Conservation (phyloP, 2,113 vertebrate genomes). For the Tupaia tana region DNA sequence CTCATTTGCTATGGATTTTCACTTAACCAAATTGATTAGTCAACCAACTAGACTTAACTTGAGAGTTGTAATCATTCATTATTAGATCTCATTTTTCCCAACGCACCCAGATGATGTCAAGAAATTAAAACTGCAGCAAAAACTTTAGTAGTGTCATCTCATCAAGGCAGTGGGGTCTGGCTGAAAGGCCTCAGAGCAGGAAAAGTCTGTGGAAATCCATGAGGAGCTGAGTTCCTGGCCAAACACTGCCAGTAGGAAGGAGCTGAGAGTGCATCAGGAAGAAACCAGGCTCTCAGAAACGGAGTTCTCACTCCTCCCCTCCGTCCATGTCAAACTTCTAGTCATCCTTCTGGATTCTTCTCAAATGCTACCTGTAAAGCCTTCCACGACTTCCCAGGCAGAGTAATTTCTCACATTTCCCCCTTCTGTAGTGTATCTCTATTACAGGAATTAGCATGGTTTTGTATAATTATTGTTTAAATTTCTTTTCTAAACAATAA, state of each 20-base stretch:
- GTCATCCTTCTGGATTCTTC: not conserved
- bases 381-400: not conserved
- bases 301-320: not conserved
- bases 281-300: not conserved
- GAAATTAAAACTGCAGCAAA: conserved; percentile 83
- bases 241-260: not conserved
- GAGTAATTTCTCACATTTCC: not conserved
- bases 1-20: conserved; percentile 93
- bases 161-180: not conserved
- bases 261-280: not conserved
- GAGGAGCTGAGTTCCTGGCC: not conserved
- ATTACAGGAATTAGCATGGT: not conserved
- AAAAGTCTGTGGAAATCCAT: not conserved
- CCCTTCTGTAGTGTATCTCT: not conserved
- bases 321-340: not conserved
- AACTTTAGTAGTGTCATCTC: not conserved
- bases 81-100: conserved; percentile 89
- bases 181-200: not conserved
- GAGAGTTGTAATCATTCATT: conserved; percentile 91
- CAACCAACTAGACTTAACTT: conserved; percentile 91
- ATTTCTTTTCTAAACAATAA: not conserved
- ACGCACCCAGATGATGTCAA: conserved; percentile 77
- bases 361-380: not conserved
- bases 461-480: not conserved
- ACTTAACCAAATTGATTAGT: conserved; percentile 93